Conservation (phyloP, 2,113 vertebrate species). For the Rostratula benghalensis region DNA sequence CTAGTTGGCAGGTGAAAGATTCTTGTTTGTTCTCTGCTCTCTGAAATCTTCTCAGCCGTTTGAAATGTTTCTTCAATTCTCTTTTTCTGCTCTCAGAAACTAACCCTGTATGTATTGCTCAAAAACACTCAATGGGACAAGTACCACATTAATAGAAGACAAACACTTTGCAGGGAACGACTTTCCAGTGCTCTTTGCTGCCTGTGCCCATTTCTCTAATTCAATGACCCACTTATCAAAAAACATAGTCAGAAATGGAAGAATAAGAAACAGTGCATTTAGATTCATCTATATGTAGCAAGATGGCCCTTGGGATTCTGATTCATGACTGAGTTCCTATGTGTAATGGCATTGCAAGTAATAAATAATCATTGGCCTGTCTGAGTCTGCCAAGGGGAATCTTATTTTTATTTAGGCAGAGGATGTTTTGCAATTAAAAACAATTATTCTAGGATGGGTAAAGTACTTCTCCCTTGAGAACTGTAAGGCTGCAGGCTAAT, state of each 20-base stretch:
- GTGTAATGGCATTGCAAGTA: not conserved
- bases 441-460: not conserved
- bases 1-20: not conserved
- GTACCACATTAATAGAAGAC: not conserved
- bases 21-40: not conserved
- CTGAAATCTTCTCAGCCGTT: not conserved
- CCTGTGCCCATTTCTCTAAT: not conserved
- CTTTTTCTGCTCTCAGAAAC: not conserved
- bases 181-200: not conserved
- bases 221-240: not conserved
- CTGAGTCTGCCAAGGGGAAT: not conserved
- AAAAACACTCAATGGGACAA: not conserved
- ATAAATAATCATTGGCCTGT: not conserved
- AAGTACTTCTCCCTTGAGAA: not conserved
- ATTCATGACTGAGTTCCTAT: not conserved
- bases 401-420: slow-evolving; percentile 22
- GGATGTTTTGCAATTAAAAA: slow-evolving; percentile 20
- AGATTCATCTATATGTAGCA: not conserved
- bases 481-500: not conserved
- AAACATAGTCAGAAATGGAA: not conserved
- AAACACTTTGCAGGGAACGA: not conserved
- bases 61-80: not conserved
- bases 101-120: not conserved
- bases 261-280: not conserved
- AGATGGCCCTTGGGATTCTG: not conserved